Evolutionary conservation across 2,888 invertebrate genomes (phyloP), one percentile per base, ranked within the genome.

Genomic region (Sinodicranocentrus sp.): DNA sequence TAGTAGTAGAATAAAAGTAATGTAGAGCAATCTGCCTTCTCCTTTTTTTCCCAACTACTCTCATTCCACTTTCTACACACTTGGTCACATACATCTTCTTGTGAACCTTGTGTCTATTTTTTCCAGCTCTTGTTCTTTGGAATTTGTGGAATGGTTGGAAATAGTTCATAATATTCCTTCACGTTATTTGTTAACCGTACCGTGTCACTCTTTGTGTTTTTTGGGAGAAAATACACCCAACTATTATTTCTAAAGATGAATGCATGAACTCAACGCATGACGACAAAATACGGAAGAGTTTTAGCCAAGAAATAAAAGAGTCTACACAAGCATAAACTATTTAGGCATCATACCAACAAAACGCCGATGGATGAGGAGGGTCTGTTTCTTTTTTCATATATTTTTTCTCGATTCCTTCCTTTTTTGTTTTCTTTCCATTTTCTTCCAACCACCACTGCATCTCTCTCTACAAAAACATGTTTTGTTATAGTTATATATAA

Each of bases 301-400:
- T 33, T 33, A 10, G 3, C 33, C 5, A 28, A 59, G 52, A 13
- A 59, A 10, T 28, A 33, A 25, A 54, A 52, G 54, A 52, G n/a
- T n/a, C n/a, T n/a, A n/a, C n/a, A 28, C 28, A 67, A 28, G 44
- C 43, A 70, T 78, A 70, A 78, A 78, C n/a, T 61, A 78, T 70
- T 78, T 78, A 57, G 68, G 57, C 57, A 59, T 39, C 48, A 2
- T 48, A 6, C 48, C n/a, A n/a, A n/a, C 10, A 10, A n/a, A 2
- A 67, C 17, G 33, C 33, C 28, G 33, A 67, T 67, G 63, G n/a
- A 48, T n/a, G 10, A 48, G 10, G 63, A 48, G 63, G 68, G 54
- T 54, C 26, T 67, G 77, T 68, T 68, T 77, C 68, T 70, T 73
- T 73, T 73, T 57, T 54, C 76, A 76, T 76, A 67, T 76, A 76